phyloP scores from a whole-genome alignment of 2,113 vertebrate genomes.

The Hyperoodon ampullatus region DNA sequence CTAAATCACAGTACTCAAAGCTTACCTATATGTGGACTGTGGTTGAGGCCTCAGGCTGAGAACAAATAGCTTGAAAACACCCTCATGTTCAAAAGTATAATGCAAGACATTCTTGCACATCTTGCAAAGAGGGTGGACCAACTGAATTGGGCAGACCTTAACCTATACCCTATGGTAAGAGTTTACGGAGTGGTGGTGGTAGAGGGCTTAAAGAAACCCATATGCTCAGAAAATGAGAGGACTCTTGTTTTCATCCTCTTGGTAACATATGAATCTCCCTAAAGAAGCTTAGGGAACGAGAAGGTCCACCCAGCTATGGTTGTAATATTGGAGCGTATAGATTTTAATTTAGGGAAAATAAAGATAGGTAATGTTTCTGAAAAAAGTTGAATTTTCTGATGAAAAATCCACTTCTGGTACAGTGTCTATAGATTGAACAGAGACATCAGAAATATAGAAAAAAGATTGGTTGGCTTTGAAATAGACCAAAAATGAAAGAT shows the following conservation, averaged over 20 bases:
- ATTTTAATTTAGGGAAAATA: conserved; percentile 15
- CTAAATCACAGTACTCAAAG: not conserved
- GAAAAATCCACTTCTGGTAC: not conserved
- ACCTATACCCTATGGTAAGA: not conserved
- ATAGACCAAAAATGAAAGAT: not conserved
- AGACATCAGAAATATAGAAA: not conserved
- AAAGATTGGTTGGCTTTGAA: not conserved
- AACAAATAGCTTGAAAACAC: not conserved
- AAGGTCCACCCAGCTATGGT: not conserved
- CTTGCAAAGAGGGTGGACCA: not conserved
- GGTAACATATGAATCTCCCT: not conserved
- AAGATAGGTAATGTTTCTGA: not conserved
- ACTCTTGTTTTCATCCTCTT: not conserved
- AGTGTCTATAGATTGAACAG: not conserved
- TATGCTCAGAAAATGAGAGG: not conserved
- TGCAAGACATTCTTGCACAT: not conserved
- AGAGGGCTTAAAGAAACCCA: not conserved
- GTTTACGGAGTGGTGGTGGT: not conserved
- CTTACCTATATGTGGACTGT: not conserved
- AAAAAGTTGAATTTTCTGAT: not conserved
- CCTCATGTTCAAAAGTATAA: not conserved
- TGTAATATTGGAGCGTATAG: not conserved
- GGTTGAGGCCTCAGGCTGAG: not conserved
- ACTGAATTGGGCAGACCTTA: not conserved
- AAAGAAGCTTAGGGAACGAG: not conserved